Percentiles rank a stretch among this genome's conserved stretches.
Evolutionary conservation across 37 sponge, comb jelly and placozoan genomes (phyloP).

Genomic region (Oscarella lobularis): DNA sequence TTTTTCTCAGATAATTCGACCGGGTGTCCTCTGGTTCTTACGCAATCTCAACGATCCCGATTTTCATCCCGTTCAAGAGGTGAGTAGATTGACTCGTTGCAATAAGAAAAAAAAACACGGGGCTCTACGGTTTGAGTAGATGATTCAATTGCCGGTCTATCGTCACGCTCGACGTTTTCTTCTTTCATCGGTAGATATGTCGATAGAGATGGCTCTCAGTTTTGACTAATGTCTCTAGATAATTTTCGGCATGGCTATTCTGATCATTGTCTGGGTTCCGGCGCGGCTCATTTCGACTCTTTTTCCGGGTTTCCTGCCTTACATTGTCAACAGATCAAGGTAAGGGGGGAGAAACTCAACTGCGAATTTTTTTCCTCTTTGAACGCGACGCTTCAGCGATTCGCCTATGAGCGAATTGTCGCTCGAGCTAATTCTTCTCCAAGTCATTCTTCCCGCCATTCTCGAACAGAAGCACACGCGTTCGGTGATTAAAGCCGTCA

Average conservation of each 20-base stretch:
- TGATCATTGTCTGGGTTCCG: conserved; percentile 63
- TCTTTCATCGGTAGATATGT: conserved; percentile 57
- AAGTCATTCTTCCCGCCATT: conserved; percentile 76
- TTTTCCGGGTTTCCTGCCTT: conserved; percentile 57
- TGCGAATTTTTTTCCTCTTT: background rate
- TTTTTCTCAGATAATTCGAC: conserved; percentile 45
- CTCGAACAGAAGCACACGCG: conserved; percentile 81
- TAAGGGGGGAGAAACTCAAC: background rate
- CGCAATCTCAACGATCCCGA: conserved; percentile 90
- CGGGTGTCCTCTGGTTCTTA: conserved; percentile 94
- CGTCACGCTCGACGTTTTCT: conserved; percentile 71
- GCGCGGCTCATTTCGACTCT: conserved; percentile 26
- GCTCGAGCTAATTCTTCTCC: conserved; percentile 76
- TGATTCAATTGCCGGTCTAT: conserved; percentile 58
- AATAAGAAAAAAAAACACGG: too few species aligned
- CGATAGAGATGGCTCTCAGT: background rate
- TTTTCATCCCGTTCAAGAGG: conserved; percentile 90
- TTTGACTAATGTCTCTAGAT: conserved; percentile 24
- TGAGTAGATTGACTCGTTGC: conserved; percentile 6
- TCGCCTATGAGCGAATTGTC: conserved; percentile 62
- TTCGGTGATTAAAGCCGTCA: conserved; percentile 36
- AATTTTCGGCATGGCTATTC: conserved; percentile 81
- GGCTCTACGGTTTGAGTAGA: conserved; percentile 27
- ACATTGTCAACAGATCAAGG: conserved; percentile 58
- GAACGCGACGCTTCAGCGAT: too few species aligned